These are phyloP conservation scores for Drosophila auraria DNA, from an alignment of 1,140 invertebrate species.

Conservation along the genomic window DNA sequence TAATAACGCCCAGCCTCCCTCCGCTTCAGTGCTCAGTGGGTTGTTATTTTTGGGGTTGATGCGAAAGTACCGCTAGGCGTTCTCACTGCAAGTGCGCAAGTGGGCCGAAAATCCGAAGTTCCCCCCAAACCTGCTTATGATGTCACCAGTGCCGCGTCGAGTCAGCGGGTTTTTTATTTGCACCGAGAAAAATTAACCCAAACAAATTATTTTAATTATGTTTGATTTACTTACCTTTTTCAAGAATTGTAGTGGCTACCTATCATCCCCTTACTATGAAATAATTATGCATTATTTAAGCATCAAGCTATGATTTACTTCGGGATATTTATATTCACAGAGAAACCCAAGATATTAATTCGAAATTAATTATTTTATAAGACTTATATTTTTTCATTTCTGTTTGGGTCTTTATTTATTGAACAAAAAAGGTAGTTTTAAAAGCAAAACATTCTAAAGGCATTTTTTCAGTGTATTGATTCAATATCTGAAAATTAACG, in stretches of 20 bases:
- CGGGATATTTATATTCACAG: too few species aligned
- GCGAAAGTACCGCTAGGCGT: constrained; percentile 71
- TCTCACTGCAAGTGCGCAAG: constrained; percentile 55
- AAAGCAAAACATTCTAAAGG: not conserved
- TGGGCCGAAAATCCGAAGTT: constrained; percentile 25
- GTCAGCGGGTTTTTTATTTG: constrained; percentile 15
- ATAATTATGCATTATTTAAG: not conserved
- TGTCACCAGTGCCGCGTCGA: constrained; percentile 36
- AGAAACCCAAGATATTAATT: too few species aligned
- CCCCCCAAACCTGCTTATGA: constrained; percentile 48
- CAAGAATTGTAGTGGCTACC: too few species aligned
- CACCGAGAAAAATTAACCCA: not conserved
- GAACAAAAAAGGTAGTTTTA: not conserved
- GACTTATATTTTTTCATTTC: too few species aligned
- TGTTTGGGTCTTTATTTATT: too few species aligned
- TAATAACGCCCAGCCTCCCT: constrained; percentile 43
- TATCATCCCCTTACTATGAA: not conserved
- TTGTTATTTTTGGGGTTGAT: constrained; percentile 52
- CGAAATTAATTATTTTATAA: too few species aligned
- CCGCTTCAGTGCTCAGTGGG: constrained; percentile 15
- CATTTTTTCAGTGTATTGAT: not conserved
- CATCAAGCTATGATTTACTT: too few species aligned
- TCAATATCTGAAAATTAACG: constrained; percentile 13
- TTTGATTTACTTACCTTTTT: not conserved
- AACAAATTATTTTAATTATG: not conserved